A percentile compares a stretch with the other conserved stretches of the same genome.
phyloP scores from a whole-genome alignment of 2,888 invertebrate genomes.

The Trachelus tabidus region DNA sequence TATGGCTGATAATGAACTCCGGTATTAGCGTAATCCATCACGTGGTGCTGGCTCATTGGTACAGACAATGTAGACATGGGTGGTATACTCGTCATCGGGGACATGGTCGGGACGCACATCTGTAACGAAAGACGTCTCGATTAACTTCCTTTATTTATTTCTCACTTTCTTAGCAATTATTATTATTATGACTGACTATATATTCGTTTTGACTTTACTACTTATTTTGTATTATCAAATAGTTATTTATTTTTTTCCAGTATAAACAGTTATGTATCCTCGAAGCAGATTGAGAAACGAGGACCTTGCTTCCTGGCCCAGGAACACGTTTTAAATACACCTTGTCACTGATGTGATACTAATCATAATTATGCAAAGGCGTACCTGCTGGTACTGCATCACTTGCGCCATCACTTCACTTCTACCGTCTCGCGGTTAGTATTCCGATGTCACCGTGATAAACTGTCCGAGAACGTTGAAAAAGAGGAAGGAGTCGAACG shows the following conservation, averaged over 20 bases:
- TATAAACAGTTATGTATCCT: background rate
- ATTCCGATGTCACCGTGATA: background rate
- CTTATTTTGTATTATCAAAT: background rate
- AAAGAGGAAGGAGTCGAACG: background rate
- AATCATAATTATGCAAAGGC: constrained; percentile 19
- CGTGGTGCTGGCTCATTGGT: constrained; percentile 49
- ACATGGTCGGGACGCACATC: constrained; percentile 54
- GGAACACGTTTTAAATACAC: constrained; percentile 33
- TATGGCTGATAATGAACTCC: constrained; percentile 44
- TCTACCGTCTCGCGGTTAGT: background rate
- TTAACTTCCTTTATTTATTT: background rate
- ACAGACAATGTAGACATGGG: constrained; percentile 48
- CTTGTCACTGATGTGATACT: constrained; percentile 3
- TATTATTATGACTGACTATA: background rate
- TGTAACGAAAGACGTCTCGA: constrained; percentile 26
- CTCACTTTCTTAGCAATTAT: background rate
- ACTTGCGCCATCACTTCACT: constrained; percentile 51
- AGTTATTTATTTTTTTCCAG: background rate
- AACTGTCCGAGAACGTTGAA: background rate
- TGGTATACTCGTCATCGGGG: constrained; percentile 49
- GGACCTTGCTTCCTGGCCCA: background rate
- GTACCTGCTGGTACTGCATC: constrained; percentile 61
- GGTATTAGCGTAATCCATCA: constrained; percentile 49
- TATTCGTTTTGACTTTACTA: background rate
- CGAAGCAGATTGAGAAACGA: background rate